These are phyloP conservation scores for Crotophaga sulcirostris DNA, from an alignment of 2,113 vertebrate genomes.

Conservation along the genomic window DNA sequence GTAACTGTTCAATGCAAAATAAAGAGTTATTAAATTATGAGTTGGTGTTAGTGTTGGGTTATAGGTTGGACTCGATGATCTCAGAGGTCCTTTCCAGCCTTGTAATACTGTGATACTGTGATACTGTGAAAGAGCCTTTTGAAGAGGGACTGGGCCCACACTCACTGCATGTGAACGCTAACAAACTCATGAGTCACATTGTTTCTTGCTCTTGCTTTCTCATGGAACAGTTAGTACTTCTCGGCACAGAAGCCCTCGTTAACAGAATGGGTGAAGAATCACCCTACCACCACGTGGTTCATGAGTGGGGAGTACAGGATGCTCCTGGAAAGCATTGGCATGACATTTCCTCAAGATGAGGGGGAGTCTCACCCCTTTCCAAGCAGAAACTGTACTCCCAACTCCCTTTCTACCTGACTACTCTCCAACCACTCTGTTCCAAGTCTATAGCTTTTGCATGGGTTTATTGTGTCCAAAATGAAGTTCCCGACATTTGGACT, in stretches of 20 bases:
- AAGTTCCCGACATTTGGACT: too few species aligned
- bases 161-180: neutral
- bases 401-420: too few species aligned
- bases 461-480: too few species aligned
- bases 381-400: too few species aligned
- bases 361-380: neutral
- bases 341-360: neutral
- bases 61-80: too few species aligned
- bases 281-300: neutral
- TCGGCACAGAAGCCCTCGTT: neutral
- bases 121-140: too few species aligned
- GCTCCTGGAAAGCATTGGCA: neutral
- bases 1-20: constrained; percentile 8
- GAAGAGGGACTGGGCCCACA: neutral
- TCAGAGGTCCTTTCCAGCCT: too few species aligned
- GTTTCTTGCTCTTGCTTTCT: neutral
- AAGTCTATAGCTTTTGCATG: too few species aligned
- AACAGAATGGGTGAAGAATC: neutral
- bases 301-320: neutral
- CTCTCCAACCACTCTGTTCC: too few species aligned
- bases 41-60: too few species aligned
- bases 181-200: constrained; percentile 2
- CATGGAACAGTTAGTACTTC: neutral
- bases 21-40: too few species aligned
- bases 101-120: too few species aligned